Evolutionary conservation across 35 echinoderm and acorn worm genomes (phyloP), one percentile per base, ranked within the genome.

Genomic region (Hemicentrotus pulcherrimus): DNA sequence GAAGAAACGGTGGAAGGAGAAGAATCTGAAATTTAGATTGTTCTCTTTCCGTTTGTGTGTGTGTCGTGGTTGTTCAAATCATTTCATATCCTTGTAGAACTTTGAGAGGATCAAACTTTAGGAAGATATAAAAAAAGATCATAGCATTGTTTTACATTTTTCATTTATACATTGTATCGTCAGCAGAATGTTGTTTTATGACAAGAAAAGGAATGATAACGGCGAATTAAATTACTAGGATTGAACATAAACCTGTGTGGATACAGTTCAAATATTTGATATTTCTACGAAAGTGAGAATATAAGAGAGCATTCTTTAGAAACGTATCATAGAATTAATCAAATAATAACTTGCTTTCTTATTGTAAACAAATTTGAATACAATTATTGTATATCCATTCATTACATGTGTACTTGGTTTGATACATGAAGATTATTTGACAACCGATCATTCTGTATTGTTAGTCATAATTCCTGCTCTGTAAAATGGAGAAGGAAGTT

Each of bases 11-110:
- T 18, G 46, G 87, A 89, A 89, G 91, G 91, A 9, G 91, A 92
- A 1, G 91, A 92, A 46, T 92, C 91, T 28, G 91, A 92, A 92
- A 92, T 92, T 46, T 92, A 92, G 46, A 92, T 55, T 92, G n/a
- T 46, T 92, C 28, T 32, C 91, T 46, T 55, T 45, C 88, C 6
- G 88, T 31, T 35, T 89, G 9, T 89, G 87, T 88, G 5, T 89
- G 32, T 89, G 14, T 89, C 28, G 87, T 15, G 12, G 45, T 89
- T 13, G 31, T 32, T 89, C 16, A 35, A 24, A 35, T 35, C 32
- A 35, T 89, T 32, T 35, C 31, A 32, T 35, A 89, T 46, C 1
- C 45, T 89, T 9, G 7, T 35, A 16, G 31, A 35, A 35, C 28
- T 15, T 19, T 87, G 86, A 87, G 9, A 31, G 86, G n/a, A 9